phyloP scores from a whole-genome alignment of 2,113 vertebrate genomes.

The Poecilia latipinna region DNA sequence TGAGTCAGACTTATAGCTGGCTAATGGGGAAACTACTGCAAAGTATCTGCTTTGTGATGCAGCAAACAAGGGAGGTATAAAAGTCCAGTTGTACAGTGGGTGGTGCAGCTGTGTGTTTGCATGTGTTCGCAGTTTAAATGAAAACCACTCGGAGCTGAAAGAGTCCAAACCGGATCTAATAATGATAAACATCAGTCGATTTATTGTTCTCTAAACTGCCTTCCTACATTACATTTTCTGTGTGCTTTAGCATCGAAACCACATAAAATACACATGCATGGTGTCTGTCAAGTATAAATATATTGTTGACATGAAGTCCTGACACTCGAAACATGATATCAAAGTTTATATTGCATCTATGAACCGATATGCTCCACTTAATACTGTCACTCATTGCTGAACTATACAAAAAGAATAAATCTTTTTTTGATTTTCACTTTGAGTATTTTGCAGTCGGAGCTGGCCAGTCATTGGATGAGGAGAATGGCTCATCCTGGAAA shows the following conservation, averaged over 20 bases:
- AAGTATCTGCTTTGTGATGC: conserved; percentile 44
- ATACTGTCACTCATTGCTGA: not conserved
- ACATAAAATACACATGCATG: no score
- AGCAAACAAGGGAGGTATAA: conserved; percentile 26
- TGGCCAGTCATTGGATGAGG: no score
- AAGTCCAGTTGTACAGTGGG: conserved; percentile 45
- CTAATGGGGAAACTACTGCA: conserved; percentile 53
- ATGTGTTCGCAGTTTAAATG: conserved; percentile 14
- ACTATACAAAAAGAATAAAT: not conserved
- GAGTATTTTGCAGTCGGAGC: no score
- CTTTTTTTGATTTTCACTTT: no score
- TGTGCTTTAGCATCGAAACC: no score
- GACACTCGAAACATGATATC: not conserved
- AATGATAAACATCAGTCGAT: no score
- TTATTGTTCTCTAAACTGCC: no score
- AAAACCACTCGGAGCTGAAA: not conserved
- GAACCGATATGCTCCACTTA: not conserved
- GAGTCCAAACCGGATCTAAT: not conserved
- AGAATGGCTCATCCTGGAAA: no score
- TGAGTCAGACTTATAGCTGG: conserved; percentile 57
- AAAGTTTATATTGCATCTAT: not conserved
- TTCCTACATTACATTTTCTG: no score
- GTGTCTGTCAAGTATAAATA: not conserved
- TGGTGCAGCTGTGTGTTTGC: conserved; percentile 17
- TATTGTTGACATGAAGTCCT: not conserved